A percentile compares a stretch with the other conserved stretches of the same genome.
Evolutionary conservation across 2,888 invertebrate genomes (phyloP).

Genomic region (Pseudoips prasinana): DNA sequence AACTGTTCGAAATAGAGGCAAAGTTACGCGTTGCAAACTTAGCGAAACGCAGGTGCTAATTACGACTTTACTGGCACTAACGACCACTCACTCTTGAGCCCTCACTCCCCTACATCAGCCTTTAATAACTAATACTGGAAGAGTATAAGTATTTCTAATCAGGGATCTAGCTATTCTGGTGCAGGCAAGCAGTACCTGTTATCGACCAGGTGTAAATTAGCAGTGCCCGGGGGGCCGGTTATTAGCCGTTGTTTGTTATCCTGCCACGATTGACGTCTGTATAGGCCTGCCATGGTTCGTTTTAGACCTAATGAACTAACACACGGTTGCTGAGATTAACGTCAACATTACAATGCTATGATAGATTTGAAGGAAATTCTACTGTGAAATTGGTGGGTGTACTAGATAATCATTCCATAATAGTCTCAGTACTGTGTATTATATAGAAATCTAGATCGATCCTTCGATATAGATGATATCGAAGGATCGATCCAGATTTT

Average conservation of each 20-base stretch:
- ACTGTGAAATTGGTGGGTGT: no score
- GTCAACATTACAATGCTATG: no score
- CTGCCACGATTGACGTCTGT: slow-evolving; percentile 7
- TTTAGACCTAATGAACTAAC: no score
- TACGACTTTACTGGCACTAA: slow-evolving; percentile 47
- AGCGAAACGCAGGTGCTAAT: slow-evolving; percentile 64
- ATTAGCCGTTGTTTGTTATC: slow-evolving; percentile 33
- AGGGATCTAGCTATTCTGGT: slow-evolving; percentile 13
- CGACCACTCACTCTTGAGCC: slow-evolving; percentile 37
- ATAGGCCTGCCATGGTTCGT: no score
- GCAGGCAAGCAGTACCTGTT: slow-evolving; percentile 21
- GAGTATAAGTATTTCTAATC: slow-evolving; percentile 6
- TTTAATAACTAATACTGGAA: neutral
- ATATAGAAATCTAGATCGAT: no score
- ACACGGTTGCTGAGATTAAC: no score
- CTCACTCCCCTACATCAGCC: slow-evolving; percentile 9
- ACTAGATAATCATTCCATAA: no score
- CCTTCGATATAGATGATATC: no score
- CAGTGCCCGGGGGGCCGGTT: slow-evolving; percentile 25
- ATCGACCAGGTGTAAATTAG: slow-evolving; percentile 37
- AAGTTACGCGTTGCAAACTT: slow-evolving; percentile 57
- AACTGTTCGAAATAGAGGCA: slow-evolving; percentile 16
- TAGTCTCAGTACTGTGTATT: no score
- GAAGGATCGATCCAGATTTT: no score
- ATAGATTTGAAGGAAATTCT: no score